Evolutionary conservation across 1,140 invertebrate genomes (phyloP), one percentile per base, ranked within the genome.

Genomic region (Polyergus mexicanus): DNA sequence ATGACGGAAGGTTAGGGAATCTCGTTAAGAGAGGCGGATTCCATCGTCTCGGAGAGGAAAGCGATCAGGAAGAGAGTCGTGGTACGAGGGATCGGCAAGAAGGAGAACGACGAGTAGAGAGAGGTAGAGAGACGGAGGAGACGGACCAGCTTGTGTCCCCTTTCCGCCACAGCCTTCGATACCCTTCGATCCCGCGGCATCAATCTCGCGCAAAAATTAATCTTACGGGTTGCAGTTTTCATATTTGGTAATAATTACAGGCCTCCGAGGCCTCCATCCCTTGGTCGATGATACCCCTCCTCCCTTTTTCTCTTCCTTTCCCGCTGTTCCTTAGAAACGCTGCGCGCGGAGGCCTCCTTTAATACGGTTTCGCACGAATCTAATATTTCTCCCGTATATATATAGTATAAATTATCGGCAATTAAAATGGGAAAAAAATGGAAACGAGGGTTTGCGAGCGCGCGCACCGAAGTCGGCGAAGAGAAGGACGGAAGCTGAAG

Each of bases 241-340:
- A 94, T 95, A 93, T 95, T 95, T 94, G 92, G 94, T 93, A 94
- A 94, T 95, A 95, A 95, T 95, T 95, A 95, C 94, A 95, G 94
- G 93, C 92, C 91, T 94, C 76, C 87, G 91, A 81, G 44, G 71
- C 78, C 78, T 66, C 66, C 44, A 66, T 54, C 51, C 62, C 68
- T 56, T 60, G 69, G 60, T 63, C 60, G 75, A 80, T 84, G 65
- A 69, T 75, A 68, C 84, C 68, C 86, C 25, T 47, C 54, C 60
- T 47, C 22, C 54, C n/a, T 7, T 25, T 38, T 32, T 38, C 68
- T 47, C 35, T 35, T 13, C n/a, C 68, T 38, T 11, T 19, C 22
- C 47, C 62, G 63, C 71, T 28, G 47, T 56, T 58, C 51, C 25
- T 25, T 60, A 38, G 68, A 60, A 68, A 16, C 38, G 41, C 16